Evolutionary conservation across 2,797 vertebrate genomes (phyloP).

Genomic region (Molossus molossus): DNA sequence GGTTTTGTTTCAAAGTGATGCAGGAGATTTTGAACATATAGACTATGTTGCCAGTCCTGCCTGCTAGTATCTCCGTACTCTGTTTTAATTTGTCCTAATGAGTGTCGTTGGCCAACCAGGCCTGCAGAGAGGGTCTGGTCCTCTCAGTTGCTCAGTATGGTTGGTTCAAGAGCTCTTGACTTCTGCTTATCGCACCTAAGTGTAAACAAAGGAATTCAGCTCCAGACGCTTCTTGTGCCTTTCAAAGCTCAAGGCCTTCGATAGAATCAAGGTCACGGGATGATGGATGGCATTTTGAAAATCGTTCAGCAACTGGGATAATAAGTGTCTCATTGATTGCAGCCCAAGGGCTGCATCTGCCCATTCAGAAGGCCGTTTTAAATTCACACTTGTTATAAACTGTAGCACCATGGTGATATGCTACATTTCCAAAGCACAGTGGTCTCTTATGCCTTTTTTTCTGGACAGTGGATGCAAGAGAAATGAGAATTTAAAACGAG

Average conservation of each 20-base stretch:
- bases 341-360: not conserved
- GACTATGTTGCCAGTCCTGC: not conserved
- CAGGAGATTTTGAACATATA: not conserved
- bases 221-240: not conserved
- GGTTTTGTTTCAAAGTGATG: not conserved
- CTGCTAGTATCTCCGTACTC: not conserved
- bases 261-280: not conserved
- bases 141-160: not conserved
- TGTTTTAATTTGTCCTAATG: not conserved
- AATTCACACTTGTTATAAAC: not conserved
- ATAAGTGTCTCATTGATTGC: not conserved
- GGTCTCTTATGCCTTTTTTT: not conserved
- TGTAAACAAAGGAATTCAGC: not conserved
- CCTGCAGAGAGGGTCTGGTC: not conserved
- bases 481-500: slow-evolving; percentile 46
- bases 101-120: not conserved
- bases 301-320: not conserved
- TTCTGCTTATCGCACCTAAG: not conserved
- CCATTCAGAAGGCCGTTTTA: not conserved
- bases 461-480: not conserved
- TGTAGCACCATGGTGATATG: not conserved
- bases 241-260: not conserved
- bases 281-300: slow-evolving; percentile 62
- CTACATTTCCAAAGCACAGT: not conserved
- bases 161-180: slow-evolving; percentile 42